Percentiles rank a stretch among this genome's conserved stretches.
Conservation (phyloP, 2,888 invertebrate species). For the Eledona agricola region DNA sequence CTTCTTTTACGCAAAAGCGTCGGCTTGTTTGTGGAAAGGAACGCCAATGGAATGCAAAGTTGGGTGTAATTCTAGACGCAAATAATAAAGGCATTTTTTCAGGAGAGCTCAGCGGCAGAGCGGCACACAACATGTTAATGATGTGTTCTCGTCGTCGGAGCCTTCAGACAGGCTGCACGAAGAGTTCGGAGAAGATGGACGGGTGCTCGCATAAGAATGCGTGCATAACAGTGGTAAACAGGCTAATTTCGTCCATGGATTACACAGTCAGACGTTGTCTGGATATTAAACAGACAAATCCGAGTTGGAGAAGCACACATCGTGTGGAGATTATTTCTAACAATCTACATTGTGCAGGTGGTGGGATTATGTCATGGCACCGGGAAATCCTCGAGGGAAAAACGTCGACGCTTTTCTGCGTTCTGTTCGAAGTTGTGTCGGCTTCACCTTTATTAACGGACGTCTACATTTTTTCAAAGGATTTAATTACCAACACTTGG, state of each 20-base stretch:
- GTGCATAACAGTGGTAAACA: constrained; percentile 34
- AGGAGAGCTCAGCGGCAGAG: neutral
- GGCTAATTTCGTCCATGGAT: constrained; percentile 32
- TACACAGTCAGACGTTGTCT: constrained; percentile 28
- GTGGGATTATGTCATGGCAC: constrained; percentile 26
- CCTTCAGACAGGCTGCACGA: constrained; percentile 7
- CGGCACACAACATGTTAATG: too few relatives aligned
- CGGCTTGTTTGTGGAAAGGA: neutral
- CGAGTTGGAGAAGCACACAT: constrained; percentile 22
- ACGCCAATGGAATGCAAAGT: neutral
- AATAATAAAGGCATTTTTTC: neutral
- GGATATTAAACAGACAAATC: constrained; percentile 33
- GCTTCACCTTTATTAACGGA: neutral
- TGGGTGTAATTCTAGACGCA: neutral
- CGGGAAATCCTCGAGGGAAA: constrained; percentile 6
- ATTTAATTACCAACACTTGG: constrained; percentile 11
- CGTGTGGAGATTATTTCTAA: constrained; percentile 23
- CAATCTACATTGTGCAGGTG: constrained; percentile 33
- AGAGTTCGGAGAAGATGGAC: constrained; percentile 20
- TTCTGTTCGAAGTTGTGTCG: constrained; percentile 1
- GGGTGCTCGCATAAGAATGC: constrained; percentile 35
- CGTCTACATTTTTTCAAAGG: constrained; percentile 9
- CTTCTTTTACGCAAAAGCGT: constrained; percentile 6
- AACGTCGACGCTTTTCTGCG: neutral
- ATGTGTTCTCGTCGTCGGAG: too few relatives aligned